Percentiles rank a stretch among this genome's conserved stretches.
These are phyloP conservation scores for Marmota monax DNA, from an alignment of 2,113 vertebrate species.

Conservation along the genomic window DNA sequence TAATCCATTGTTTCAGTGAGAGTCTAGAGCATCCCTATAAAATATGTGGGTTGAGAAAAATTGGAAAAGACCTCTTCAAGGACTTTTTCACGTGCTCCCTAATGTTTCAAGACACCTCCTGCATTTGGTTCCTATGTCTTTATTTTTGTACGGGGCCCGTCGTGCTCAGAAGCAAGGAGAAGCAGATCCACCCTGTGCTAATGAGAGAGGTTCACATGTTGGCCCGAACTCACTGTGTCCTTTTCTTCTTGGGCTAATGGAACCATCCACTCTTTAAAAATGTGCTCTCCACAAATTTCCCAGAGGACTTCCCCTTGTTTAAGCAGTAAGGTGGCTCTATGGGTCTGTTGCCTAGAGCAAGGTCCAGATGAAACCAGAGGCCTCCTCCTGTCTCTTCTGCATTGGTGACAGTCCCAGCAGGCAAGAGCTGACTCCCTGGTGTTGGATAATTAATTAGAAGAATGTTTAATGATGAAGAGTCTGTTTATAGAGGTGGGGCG, in stretches of 20 bases:
- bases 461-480: background rate
- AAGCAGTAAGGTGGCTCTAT: background rate
- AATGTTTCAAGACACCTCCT: conserved; percentile 50
- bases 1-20: conserved; percentile 64
- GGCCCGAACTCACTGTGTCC: background rate
- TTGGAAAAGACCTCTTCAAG: conserved; percentile 67
- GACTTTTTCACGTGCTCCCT: conserved; percentile 37
- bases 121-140: conserved; percentile 45
- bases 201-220: background rate
- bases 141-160: background rate
- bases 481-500: background rate
- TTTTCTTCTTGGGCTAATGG: conserved; percentile 43
- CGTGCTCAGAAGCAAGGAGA: background rate
- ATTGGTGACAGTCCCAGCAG: background rate
- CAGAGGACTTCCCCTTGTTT: conserved; percentile 53
- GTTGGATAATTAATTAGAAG: background rate
- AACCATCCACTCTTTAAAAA: conserved; percentile 20
- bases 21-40: conserved; percentile 47
- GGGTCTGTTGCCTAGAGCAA: background rate
- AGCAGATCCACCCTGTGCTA: conserved; percentile 27
- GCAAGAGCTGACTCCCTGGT: background rate
- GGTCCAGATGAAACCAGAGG: background rate
- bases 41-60: conserved; percentile 29
- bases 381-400: background rate
- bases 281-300: conserved; percentile 61